phyloP scores from a whole-genome alignment of 2,113 vertebrate species.

The Hippocampus guttulatus region DNA sequence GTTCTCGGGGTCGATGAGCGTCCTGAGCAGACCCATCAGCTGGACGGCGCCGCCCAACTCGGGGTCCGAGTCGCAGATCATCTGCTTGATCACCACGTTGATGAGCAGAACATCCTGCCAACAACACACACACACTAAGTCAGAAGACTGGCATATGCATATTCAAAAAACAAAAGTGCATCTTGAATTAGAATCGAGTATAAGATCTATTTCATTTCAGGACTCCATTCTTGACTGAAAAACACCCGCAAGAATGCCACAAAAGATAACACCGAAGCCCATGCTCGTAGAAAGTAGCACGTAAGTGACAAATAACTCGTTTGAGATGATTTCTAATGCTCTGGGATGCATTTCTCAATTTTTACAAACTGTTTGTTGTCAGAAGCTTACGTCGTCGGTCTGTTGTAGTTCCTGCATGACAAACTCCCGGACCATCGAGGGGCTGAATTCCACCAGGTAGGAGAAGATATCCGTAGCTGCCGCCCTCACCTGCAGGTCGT shows the following conservation, averaged over 20 bases:
- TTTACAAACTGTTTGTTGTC: background rate
- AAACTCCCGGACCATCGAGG: slow-evolving; percentile 98
- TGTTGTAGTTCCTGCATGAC: slow-evolving; percentile 99
- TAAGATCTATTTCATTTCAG: background rate
- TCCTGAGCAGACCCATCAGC: slow-evolving; percentile 94
- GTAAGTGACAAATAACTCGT: no score
- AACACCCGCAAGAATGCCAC: no score
- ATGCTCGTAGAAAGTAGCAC: no score
- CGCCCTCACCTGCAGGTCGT: slow-evolving; percentile 93
- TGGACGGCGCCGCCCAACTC: slow-evolving; percentile 96
- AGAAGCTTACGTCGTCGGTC: slow-evolving; percentile 88
- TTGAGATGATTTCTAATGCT: no score
- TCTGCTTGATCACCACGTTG: slow-evolving; percentile 99
- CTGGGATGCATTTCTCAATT: background rate
- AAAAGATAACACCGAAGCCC: no score
- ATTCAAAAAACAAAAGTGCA: background rate
- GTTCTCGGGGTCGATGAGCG: slow-evolving; percentile 96
- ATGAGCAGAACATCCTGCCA: slow-evolving; percentile 93
- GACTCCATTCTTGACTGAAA: no score
- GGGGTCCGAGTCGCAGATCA: slow-evolving; percentile 97
- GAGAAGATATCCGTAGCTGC: slow-evolving; percentile 99
- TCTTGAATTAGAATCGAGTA: background rate
- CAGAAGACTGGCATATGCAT: background rate
- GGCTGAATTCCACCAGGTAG: slow-evolving; percentile 98
- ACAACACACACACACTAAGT: background rate